A percentile compares a stretch with the other conserved stretches of the same genome.
Conservation (phyloP, 2,113 vertebrate genomes). For the Podilymbus podiceps region DNA sequence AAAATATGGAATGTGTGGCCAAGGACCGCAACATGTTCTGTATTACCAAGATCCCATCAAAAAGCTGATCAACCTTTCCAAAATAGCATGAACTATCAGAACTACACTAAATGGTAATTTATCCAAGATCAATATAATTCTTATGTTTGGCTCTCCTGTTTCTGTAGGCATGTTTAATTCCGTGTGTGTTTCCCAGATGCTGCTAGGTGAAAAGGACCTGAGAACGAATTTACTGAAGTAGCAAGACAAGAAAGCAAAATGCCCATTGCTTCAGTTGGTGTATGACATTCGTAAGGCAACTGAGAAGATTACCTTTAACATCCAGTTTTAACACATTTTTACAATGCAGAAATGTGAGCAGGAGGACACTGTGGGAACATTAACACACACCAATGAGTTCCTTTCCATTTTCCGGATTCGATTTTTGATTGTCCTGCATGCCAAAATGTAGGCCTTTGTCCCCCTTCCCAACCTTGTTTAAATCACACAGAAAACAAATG, state of each 20-base stretch:
- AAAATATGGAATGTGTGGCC: neutral
- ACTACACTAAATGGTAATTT: neutral
- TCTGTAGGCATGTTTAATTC: neutral
- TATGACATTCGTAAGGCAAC: neutral
- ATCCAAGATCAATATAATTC: neutral
- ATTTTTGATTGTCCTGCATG: neutral
- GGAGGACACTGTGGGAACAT: neutral
- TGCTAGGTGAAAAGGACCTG: neutral
- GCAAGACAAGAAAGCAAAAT: neutral
- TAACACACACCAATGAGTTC: neutral
- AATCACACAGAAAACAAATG: neutral
- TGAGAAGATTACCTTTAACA: conserved; percentile 5
- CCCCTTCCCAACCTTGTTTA: neutral
- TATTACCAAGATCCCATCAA: neutral
- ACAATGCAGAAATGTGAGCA: neutral
- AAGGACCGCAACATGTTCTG: neutral
- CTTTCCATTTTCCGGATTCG: neutral
- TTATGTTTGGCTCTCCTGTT: neutral
- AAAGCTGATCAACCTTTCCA: neutral
- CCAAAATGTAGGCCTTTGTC: neutral
- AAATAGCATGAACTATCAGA: neutral
- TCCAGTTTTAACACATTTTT: conserved; percentile 13
- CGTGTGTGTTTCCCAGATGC: neutral
- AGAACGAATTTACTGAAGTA: neutral
- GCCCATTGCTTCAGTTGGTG: neutral